Evolutionary conservation across 2,113 vertebrate genomes (phyloP), one percentile per base, ranked within the genome.

Genomic region (Azemiops feae): DNA sequence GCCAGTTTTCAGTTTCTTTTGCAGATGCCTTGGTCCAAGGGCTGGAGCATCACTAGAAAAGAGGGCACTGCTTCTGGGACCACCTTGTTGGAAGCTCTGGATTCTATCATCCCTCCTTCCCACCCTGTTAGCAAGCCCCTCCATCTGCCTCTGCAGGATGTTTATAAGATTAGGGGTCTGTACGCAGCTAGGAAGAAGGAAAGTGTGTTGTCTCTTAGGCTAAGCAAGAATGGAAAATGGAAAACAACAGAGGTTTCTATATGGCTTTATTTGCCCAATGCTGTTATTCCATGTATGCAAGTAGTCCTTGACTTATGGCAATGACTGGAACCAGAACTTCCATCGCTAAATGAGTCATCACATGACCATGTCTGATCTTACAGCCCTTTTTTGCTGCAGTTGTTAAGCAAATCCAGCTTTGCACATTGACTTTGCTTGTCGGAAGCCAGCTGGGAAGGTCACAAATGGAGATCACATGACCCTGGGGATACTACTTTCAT

Each of bases 1-100:
- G 14, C 18, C 20, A 11, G 7, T 5, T 81, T n/a, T 11, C 34
- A 6, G 4, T 23, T 8, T 27, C 20, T 25, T 20, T 47, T 6
- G 93, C 91, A 98, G 98, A 98, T 98, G 98, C 0, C 50, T 64
- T 98, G 98, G 98, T 98, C 98, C 95, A 98, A 98, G 92, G 98
- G 97, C 0, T 98, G 98, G 98, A 97, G 97, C 93, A 92, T 98
- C 9, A 97, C 98, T 55, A 98, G 98, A 30, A 98, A 98, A 92
- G 97, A 98, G 86, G 98, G 97, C 0, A 95, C 95, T 55, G 94
- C 95, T 58, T 94, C 0, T 2, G 98, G 98, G 3, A 47, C 57
- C 0, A 98, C 98, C 14, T 97, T 98, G 23, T 96, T 98, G 93
- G 97, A 98, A 55, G 97, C 98, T 12, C 97, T 98, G 92, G 98